Evolutionary conservation across 2,797 vertebrate genomes (phyloP).

Genomic region (Denticeps clupeoides): DNA sequence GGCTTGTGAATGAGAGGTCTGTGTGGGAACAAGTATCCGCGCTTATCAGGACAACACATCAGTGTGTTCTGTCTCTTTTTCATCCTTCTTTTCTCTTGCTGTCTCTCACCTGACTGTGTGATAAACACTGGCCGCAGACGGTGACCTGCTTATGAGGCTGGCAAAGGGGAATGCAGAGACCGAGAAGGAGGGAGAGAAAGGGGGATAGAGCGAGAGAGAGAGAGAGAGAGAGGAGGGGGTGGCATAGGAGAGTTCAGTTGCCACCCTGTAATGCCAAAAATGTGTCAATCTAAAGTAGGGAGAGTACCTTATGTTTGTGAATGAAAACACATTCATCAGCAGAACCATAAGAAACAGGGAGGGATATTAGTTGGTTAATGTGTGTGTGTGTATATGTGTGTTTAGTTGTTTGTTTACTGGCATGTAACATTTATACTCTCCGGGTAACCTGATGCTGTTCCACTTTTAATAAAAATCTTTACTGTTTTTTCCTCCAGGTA

Average conservation of each 20-base stretch:
- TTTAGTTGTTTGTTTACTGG: slow-evolving; percentile 15
- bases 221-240: not conserved
- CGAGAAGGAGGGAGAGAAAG: not conserved
- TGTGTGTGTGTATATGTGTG: not conserved
- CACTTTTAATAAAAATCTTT: slow-evolving; percentile 16
- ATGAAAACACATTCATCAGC: no score
- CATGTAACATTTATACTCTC: not conserved
- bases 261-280: not conserved
- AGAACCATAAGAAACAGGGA: no score
- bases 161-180: not conserved
- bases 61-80: not conserved
- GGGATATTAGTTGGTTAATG: slow-evolving; percentile 26
- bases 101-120: not conserved
- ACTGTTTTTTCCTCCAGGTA: not conserved
- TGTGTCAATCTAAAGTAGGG: no score
- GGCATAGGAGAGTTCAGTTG: not conserved
- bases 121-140: no score
- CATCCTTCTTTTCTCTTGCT: not conserved
- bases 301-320: no score
- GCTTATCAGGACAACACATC: not conserved
- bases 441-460: slow-evolving; percentile 16
- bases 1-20: not conserved
- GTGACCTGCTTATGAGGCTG: not conserved
- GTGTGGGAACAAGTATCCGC: slow-evolving; percentile 8
- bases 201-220: not conserved